Evolutionary conservation across 2,888 invertebrate species (phyloP).

Genomic region (Lumbricus terrestris): DNA sequence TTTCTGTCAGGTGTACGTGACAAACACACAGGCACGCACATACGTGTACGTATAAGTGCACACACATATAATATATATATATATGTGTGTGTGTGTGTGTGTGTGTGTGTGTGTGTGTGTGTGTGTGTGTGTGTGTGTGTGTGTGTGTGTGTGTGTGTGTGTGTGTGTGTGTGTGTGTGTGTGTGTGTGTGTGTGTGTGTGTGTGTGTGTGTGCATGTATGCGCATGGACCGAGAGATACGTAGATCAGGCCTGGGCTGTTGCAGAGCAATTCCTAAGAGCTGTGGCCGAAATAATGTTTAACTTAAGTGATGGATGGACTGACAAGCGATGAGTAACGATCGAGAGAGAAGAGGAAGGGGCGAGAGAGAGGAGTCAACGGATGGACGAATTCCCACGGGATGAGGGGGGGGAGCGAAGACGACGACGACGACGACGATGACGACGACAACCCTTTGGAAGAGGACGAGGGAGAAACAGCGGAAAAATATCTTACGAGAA

Average conservation of each 20-base stretch:
- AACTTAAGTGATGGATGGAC: slow-evolving; percentile 3
- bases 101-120: not conserved
- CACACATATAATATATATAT: not conserved
- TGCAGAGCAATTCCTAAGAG: not conserved
- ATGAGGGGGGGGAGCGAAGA: not conserved
- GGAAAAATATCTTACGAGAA: not conserved
- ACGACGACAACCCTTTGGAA: too few relatives aligned
- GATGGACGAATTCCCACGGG: not conserved
- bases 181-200: not conserved
- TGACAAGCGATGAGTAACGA: not conserved
- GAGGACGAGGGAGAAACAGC: too few relatives aligned
- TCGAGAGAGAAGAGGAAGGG: not conserved
- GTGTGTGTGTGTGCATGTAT: not conserved
- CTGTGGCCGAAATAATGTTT: not conserved
- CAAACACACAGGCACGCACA: not conserved
- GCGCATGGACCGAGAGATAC: not conserved
- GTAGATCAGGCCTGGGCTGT: not conserved
- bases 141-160: not conserved
- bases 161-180: not conserved
- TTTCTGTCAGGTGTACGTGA: too few relatives aligned
- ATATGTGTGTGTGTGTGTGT: not conserved
- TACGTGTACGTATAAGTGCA: not conserved
- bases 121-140: not conserved
- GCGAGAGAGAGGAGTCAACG: too few relatives aligned
- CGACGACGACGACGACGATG: not conserved